Base-by-base conservation (phyloP, 1,140 invertebrate genomes). In the Protaetia brevitarsis region DNA sequence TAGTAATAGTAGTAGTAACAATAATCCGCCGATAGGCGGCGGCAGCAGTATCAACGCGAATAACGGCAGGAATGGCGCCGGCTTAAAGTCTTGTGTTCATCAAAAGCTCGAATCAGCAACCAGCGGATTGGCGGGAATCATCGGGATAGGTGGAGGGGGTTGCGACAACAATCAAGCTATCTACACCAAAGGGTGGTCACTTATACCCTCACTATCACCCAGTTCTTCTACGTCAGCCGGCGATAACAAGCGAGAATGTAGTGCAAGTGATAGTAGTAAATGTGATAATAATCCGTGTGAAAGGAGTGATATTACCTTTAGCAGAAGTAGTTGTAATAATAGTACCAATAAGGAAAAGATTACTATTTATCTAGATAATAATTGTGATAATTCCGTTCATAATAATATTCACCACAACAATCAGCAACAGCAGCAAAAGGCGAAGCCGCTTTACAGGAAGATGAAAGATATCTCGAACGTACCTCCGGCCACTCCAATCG, bases 291-390 rank as follows among this genome's bases (percentile, higher is more conserved):
- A 68, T 60, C 29, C 41, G 72, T 72, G 71, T 67, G 71, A 66
- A 72, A 72, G 72, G 27, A 57, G 73, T 76, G 75, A 76, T 76
- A 76, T 70, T 71, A 45, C 37, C 37, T 71, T 69, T 77, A 76
- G 71, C 67, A 70, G 63, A 72, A 72, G 71, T 45, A 57, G 72
- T 76, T 73, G 75, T 76, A 76, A 68, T 71, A 45, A 19, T 19
- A 71, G 67, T 77, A 76, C 66, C 68, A 69, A 68, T 74, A 76
- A 68, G 71, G 67, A 70, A 45, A 74, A 69, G 37, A 69, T 66
- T 71, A 72, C 71, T 66, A 68, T 74, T 62, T 69, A 68, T 63
- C 57, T 70, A 70, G 72, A 75, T 70, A 74, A 71, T 64, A 57
- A 71, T 74, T 76, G 76, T 76, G 74, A 77, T 77, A 76, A 68